These are phyloP conservation scores for Ptyas mucosa DNA, from an alignment of 2,113 vertebrate genomes.

Conservation along the genomic window DNA sequence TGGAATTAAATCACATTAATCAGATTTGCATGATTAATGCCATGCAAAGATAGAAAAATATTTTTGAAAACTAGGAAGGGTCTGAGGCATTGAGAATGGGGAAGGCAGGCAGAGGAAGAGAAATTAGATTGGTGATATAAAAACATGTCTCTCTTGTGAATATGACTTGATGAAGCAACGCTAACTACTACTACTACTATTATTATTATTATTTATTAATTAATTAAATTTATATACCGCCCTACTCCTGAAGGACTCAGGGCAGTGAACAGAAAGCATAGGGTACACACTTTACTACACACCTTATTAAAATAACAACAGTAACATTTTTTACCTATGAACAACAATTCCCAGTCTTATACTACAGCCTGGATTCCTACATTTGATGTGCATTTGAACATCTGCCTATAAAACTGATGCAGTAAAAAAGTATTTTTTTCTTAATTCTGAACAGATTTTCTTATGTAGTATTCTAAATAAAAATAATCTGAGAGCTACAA, in stretches of 20 bases:
- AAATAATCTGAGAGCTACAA: not conserved
- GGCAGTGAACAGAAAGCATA: not conserved
- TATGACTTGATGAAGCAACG: not conserved
- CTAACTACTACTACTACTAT: not conserved
- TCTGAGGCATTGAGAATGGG: not conserved
- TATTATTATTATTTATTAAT: too few relatives aligned
- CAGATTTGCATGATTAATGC: not conserved
- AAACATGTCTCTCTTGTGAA: not conserved
- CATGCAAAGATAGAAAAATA: not conserved
- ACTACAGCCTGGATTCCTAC: not conserved
- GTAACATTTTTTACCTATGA: not conserved
- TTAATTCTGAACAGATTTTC: not conserved
- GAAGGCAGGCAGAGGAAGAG: not conserved
- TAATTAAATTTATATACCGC: too few relatives aligned
- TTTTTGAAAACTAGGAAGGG: not conserved
- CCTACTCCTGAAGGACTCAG: too few relatives aligned
- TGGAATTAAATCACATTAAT: not conserved
- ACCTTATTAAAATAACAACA: not conserved
- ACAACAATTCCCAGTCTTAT: not conserved
- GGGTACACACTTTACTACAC: not conserved
- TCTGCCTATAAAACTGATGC: not conserved
- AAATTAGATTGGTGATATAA: not conserved
- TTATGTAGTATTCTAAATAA: not conserved
- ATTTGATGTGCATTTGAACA: not conserved
- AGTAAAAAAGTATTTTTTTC: not conserved